Evolutionary conservation across 2,113 vertebrate species (phyloP), one percentile per base, ranked within the genome.

Genomic region (Chascanopsetta lugubris): DNA sequence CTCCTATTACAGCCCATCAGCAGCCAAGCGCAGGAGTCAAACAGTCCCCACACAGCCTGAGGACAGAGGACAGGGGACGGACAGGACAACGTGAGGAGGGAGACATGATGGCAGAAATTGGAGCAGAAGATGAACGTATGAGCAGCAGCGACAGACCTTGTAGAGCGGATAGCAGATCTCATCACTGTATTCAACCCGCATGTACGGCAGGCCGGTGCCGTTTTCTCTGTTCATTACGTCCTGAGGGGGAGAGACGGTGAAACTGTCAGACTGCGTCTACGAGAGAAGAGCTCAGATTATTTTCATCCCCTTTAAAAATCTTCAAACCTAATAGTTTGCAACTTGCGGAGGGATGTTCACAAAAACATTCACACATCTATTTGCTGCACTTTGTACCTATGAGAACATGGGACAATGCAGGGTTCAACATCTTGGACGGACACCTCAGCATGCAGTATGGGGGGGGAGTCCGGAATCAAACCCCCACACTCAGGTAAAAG

Each of bases 131-230:
- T 18, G n/a, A 32, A 25, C 53, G 8, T 53, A 5, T 42, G 7
- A 45, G 32, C 10, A 24, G 17, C 11, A 51, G 26, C 42, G 32
- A 69, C 78, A 48, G 91, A 97, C 95, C 95, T 96, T 93, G 78
- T 96, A 96, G 0, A 97, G 92, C 27, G 95, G 93, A 63, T 95
- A 83, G 77, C 95, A 96, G 82, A 96, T 93, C 48, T 93, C 93
- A 43, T 96, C 93, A 50, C 96, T 97, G 84, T 96, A 97, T 82
- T 94, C 94, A 74, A 97, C 95, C 75, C 96, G 95, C 95, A 96
- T 95, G 80, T 91, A 93, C 18, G 95, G 95, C 69, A 96, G 94
- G 79, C 93, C 94, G 73, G 94, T 94, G 68, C 92, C 94, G 88
- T 97, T 97, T 85, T 95, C 94, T 75, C 95, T 92, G 88, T 96